Evolutionary conservation across 1,140 invertebrate species (phyloP).

Genomic region (Drosophila subobscura): DNA sequence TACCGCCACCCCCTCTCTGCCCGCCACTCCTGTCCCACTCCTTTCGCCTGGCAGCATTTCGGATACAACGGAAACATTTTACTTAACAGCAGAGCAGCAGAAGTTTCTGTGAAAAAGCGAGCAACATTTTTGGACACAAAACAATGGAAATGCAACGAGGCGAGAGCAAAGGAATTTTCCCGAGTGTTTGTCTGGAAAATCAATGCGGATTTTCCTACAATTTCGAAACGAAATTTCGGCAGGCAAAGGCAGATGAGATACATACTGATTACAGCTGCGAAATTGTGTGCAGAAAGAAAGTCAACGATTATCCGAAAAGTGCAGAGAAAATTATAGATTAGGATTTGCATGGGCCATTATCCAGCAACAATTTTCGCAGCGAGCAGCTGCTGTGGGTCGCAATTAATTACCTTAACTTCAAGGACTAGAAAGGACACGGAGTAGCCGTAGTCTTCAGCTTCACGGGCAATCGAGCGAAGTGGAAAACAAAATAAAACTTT

Average conservation of each 20-base stretch:
- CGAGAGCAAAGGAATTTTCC: constrained; percentile 26
- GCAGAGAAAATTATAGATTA: no score
- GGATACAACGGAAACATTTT: constrained; percentile 74
- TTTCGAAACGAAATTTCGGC: constrained; percentile 2
- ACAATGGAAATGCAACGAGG: constrained; percentile 30
- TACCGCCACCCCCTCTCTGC: not conserved
- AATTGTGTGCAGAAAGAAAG: no score
- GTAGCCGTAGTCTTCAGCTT: not conserved
- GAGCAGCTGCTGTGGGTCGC: constrained; percentile 36
- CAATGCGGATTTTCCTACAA: constrained; percentile 30
- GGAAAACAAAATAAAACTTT: constrained; percentile 35
- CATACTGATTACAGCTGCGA: no score
- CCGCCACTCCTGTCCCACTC: not conserved
- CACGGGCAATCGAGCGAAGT: not conserved
- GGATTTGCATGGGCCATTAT: not conserved
- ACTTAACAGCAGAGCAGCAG: constrained; percentile 61
- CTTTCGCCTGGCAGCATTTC: constrained; percentile 55
- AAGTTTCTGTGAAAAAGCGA: constrained; percentile 22
- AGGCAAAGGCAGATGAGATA: no score
- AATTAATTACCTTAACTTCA: constrained; percentile 58
- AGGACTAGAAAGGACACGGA: not conserved
- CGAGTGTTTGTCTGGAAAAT: constrained; percentile 36
- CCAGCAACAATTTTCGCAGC: constrained; percentile 4
- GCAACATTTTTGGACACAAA: constrained; percentile 46
- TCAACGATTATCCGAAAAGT: no score